Evolutionary conservation across 2,888 invertebrate species (phyloP), one percentile per base, ranked within the genome.

Genomic region (Synergus itoensis): DNA sequence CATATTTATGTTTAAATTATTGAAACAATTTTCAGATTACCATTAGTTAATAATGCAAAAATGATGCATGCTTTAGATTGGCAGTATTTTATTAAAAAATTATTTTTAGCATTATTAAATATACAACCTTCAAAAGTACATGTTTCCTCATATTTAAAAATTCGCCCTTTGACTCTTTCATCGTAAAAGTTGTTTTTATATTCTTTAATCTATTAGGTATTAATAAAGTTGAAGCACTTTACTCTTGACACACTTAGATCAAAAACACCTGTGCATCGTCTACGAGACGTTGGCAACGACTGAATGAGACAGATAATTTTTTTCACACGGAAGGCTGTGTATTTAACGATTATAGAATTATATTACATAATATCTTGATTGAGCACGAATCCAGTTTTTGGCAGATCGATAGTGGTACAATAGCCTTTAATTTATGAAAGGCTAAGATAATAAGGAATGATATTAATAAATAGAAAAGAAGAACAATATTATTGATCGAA

Each of bases 351-450:
- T 77, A 28, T 28, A 79, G 12, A 63, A n/a, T 12, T 76, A 43
- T 57, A 43, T 57, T 76, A 76, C 28, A 64, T 76, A 43, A 79
- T 57, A 73, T 28, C 53, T 4, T 53, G 28, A 73, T 64, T 36
- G 45, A 11, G 12, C 18, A 45, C 18, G 21, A 69, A 69, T 78
- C 77, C 48, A 57, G 69, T 62, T 78, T 41, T 69, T 21, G 43
- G 48, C 21, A 45, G 53, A 18, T 53, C 12, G 8, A 57, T 65
- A 64, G 36, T 62, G 43, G 45, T 57, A 62, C 21, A 62, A 62
- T 62, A 0, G 1, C 9, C 40, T 45, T 79, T 69, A 80, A 84
- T 81, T 21, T 62, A 53, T 48, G 82, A 45, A 79, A 45, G 45
- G 12, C 11, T 45, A 12, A 60, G 12, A 18, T 2, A 11, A 12